phyloP scores from a whole-genome alignment of 2,888 invertebrate genomes.

The Dermolepida albohirtum region DNA sequence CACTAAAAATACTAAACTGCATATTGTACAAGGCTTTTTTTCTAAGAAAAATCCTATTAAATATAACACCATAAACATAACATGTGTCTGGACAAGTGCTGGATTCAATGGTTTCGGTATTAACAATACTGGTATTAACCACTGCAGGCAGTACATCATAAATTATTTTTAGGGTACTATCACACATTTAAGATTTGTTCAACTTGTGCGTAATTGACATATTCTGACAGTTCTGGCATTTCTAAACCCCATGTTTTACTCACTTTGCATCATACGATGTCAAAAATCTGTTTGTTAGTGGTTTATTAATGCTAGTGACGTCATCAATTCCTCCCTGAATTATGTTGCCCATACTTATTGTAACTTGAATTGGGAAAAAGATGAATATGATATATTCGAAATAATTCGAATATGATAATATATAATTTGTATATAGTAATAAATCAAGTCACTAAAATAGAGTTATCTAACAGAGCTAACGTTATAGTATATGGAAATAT shows the following conservation, averaged over 20 bases:
- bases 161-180: constrained; percentile 10
- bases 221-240: constrained; percentile 23
- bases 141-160: constrained; percentile 95
- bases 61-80: constrained; percentile 97
- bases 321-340: no score
- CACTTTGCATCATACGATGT: constrained; percentile 1
- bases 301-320: no score
- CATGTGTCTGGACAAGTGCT: constrained; percentile 93
- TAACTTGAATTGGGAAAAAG: no score
- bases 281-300: no score
- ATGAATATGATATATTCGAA: no score
- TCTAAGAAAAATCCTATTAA: constrained; percentile 97
- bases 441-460: no score
- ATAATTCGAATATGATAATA: no score
- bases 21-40: constrained; percentile 96
- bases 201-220: constrained; percentile 28
- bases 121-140: constrained; percentile 95
- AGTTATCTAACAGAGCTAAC: no score
- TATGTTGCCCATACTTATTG: no score
- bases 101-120: constrained; percentile 99
- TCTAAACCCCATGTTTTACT: constrained; percentile 16
- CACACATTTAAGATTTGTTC: constrained; percentile 38
- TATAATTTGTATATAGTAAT: no score
- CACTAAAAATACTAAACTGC: constrained; percentile 93
- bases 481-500: no score